Conservation (phyloP, 2,888 invertebrate species). For the Apodemia duryi region DNA sequence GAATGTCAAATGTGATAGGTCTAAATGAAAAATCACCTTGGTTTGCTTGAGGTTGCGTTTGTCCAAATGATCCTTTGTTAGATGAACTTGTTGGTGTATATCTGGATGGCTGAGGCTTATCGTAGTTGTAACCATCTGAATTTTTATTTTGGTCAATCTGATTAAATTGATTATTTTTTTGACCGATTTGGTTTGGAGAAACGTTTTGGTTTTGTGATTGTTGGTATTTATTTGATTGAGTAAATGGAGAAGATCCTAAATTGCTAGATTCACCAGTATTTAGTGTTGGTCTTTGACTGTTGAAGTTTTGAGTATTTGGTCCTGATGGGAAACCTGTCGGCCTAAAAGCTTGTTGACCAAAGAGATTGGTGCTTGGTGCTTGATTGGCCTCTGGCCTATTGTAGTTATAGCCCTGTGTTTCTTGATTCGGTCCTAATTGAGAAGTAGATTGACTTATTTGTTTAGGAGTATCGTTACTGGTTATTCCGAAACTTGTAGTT, state of each 20-base stretch:
- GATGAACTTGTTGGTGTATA: constrained; percentile 4
- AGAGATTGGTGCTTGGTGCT: neutral
- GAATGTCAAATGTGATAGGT: constrained; percentile 6
- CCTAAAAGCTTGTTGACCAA: neutral
- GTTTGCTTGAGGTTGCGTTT: constrained; percentile 17
- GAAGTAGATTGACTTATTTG: neutral
- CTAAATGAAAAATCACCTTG: neutral
- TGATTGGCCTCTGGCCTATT: neutral
- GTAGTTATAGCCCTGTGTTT: neutral
- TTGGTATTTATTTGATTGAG: neutral
- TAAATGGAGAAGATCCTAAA: neutral
- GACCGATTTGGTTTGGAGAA: neutral
- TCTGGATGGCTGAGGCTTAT: constrained; percentile 24
- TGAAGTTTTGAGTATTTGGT: neutral
- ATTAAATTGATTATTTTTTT: constrained; percentile 2
- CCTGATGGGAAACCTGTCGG: neutral
- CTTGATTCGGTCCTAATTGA: neutral
- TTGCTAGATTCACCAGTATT: neutral
- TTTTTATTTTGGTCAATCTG: constrained; percentile 14
- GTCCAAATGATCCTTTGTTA: constrained; percentile 15
- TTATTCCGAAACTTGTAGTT: neutral
- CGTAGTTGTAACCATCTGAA: constrained; percentile 26
- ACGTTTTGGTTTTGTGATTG: neutral
- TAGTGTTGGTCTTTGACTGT: neutral
- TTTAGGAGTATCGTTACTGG: neutral